Base-by-base conservation (phyloP, 2,888 invertebrate genomes). In the Scelioninae gen. 1 region DNA sequence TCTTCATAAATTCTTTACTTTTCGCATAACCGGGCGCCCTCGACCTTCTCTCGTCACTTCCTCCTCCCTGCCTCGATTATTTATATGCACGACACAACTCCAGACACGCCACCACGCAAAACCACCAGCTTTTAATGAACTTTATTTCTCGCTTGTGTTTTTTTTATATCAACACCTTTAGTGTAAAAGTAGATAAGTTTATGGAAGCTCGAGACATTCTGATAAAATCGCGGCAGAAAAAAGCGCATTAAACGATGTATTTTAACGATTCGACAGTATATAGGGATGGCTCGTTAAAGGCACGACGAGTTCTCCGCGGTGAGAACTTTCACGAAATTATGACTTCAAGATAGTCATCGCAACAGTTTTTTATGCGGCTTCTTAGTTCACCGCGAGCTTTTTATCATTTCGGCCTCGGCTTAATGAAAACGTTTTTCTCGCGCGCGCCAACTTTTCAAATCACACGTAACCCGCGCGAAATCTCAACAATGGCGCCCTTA, bases 1-100 rank as follows among this genome's bases (percentile, higher is more conserved):
- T 63, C 71, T 84, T 85, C 86, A 81, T 85, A 85, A 86, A 78
- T 88, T 71, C 81, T 87, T 85, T 82, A 80, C 87, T 87, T 88
- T 86, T 62, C 45, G 60, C 60, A 65, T 72, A 82, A 80, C 81
- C 56, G 66, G 63, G 53, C 80, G 78, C 68, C 85, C 79, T 72
- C 63, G 78, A 63, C 72, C 58, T 76, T 79, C 69, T 71, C 74
- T 45, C 62, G 56, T 55, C 79, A 72, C 78, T 63, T 68, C 71
- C 55, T 55, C 32, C 47, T 34, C 58, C 71, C 23, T 4, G 23
- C 2, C 23, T 58, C 51, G 51, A 72, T 65, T 58, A 72, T 79
- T 72, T 79, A 55, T 55, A 55, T 9, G 55, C 55, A 47, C 5
- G 7, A 5, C 45, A 15, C 43, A 11, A 11, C 43, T n/a, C 10